A percentile compares a stretch with the other conserved stretches of the same genome.
Evolutionary conservation across 35 echinoderm and acorn worm species (phyloP).

Genomic region (Heliocidaris tuberculata): DNA sequence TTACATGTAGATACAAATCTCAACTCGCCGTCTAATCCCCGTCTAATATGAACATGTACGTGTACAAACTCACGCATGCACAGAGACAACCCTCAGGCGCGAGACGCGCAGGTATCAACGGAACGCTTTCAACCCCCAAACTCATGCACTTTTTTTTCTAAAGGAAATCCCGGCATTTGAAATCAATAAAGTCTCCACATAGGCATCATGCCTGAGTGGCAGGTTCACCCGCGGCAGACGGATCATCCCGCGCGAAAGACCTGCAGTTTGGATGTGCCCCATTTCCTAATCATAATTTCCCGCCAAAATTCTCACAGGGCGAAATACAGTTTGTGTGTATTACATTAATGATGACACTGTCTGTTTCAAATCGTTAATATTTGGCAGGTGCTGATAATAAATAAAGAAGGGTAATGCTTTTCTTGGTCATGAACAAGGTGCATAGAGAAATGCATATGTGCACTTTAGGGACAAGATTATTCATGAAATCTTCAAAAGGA

Average conservation of each 20-base stretch:
- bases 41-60: neutral
- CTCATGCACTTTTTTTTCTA: neutral
- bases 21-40: neutral
- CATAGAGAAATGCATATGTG: no score
- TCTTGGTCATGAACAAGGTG: no score
- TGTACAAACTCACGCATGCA: no score
- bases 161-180: neutral
- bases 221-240: neutral
- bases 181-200: neutral
- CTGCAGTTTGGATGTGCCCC: neutral
- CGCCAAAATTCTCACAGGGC: neutral
- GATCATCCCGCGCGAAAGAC: neutral
- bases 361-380: neutral
- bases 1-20: neutral
- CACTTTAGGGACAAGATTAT: no score
- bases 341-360: neutral
- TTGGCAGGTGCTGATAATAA: neutral
- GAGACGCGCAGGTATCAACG: neutral
- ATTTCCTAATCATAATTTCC: neutral
- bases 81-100: neutral
- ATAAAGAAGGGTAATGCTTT: no score
- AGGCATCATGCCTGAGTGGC: neutral
- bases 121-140: neutral
- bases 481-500: no score
- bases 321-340: neutral